Conservation (phyloP, 1,140 invertebrate genomes). For the Formica exsecta region DNA sequence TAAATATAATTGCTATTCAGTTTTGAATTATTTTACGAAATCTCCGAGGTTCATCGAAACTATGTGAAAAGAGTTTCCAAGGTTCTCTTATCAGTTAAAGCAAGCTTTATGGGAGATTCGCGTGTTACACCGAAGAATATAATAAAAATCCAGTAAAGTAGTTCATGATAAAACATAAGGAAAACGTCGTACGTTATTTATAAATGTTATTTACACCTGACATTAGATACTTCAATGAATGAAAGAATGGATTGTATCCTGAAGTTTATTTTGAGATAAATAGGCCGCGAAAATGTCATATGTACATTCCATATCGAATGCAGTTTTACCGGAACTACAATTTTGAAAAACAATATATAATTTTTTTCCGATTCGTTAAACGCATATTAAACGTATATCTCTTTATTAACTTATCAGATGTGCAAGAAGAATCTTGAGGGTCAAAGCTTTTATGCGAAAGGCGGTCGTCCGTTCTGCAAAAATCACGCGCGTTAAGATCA, state of each 20-base stretch:
- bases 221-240: neutral
- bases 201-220: slow-evolving; percentile 17
- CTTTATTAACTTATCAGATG: slow-evolving; percentile 90
- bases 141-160: slow-evolving; percentile 12
- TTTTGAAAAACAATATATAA: neutral
- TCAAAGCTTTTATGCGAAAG: slow-evolving; percentile 99
- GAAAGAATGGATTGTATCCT: neutral
- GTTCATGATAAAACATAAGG: slow-evolving; percentile 1
- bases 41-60: neutral
- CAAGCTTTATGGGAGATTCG: slow-evolving; percentile 7
- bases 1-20: neutral
- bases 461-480: slow-evolving; percentile 99
- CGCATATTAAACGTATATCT: neutral
- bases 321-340: neutral
- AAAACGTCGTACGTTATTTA: neutral
- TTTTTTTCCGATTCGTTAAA: neutral
- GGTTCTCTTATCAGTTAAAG: slow-evolving; percentile 4
- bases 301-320: neutral
- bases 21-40: neutral
- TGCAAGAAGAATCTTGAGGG: slow-evolving; percentile 99
- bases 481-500: slow-evolving; percentile 94
- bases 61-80: neutral
- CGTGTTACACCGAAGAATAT: neutral
- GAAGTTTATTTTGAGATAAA: neutral
- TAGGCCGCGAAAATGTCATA: neutral